Evolutionary conservation across 2,113 vertebrate species (phyloP), one percentile per base, ranked within the genome.

Genomic region (Vulpes lagopus): DNA sequence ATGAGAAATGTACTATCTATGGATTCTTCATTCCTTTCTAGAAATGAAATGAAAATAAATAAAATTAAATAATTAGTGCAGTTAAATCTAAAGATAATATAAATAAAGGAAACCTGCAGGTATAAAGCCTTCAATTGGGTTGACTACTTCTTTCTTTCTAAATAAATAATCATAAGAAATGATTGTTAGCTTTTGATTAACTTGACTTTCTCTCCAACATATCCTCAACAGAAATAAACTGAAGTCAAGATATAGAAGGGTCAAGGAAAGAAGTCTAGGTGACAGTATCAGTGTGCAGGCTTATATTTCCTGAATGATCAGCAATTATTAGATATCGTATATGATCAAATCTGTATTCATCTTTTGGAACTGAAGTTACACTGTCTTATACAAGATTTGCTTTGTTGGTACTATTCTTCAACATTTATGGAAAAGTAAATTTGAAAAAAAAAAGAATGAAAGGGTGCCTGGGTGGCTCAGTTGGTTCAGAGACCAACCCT

Each of bases 101-200:
- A 16, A 88, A 64, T 84, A 89, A 91, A 84, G 59, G 79, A 89
- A 98, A 89, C 2, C 25, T 30, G 74, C 12, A 69, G 30, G 3
- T 59, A 71, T 32, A 96, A 60, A 91, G 19, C 20, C 49, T 11
- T 88, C n/a, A 73, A 55, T 8, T 65, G 20, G 91, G 86, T 19
- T 87, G 88, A 35, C 12, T 65, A 92, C 69, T 95, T 90, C 59
- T 79, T 95, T 93, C 83, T 30, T 82, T 88, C 71, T 97, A 94
- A 96, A 91, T 11, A 92, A 55, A 83, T 74, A 67, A 94, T 59
- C 6, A 22, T 62, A 76, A 90, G 60, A 96, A 86, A 74, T 4
- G 3, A 85, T 60, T 14, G 69, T 80, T 84, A 87, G 15, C 10
- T 95, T 97, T 96, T 91, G 67, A 59, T 49, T 81, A 95, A 79